phyloP scores from a whole-genome alignment of 2,113 vertebrate species.

The Pelecanus crispus region DNA sequence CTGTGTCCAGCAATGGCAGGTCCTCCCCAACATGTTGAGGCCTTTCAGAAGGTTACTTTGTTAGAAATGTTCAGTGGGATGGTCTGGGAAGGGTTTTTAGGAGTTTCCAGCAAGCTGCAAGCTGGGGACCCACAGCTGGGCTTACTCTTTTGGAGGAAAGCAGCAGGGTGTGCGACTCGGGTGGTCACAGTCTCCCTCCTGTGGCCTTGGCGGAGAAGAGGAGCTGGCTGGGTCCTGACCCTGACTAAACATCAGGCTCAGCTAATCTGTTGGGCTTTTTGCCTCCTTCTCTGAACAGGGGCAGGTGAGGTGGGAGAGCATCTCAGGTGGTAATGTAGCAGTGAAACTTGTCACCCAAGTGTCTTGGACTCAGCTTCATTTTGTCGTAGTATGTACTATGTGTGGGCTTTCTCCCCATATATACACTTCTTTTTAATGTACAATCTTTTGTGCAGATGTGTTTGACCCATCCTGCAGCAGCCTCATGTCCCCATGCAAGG shows the following conservation, averaged over 20 bases:
- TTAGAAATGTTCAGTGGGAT: not conserved
- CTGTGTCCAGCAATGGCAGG: not conserved
- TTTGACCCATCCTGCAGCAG: not conserved
- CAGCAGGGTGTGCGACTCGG: accelerated
- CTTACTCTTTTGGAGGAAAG: not conserved
- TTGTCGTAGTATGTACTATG: not conserved
- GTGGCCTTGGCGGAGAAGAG: accelerated
- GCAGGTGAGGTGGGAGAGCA: not conserved
- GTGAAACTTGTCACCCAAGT: not conserved
- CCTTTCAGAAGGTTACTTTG: not conserved
- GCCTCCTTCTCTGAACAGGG: not conserved
- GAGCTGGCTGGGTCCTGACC: not conserved
- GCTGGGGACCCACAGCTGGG: accelerated
- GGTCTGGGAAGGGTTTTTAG: not conserved
- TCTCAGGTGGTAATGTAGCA: not conserved
- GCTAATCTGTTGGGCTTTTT: not conserved
- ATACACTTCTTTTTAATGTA: not conserved
- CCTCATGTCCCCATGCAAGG: not conserved
- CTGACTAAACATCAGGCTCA: not conserved
- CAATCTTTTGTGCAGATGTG: not conserved
- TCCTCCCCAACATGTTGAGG: accelerated
- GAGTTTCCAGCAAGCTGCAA: not conserved
- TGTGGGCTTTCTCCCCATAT: not conserved
- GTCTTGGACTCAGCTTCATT: not conserved
- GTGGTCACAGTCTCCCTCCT: not conserved